Percentiles rank a stretch among this genome's conserved stretches.
These are phyloP conservation scores for Drosophila ficusphila DNA, from an alignment of 1,140 invertebrate genomes.

Conservation along the genomic window DNA sequence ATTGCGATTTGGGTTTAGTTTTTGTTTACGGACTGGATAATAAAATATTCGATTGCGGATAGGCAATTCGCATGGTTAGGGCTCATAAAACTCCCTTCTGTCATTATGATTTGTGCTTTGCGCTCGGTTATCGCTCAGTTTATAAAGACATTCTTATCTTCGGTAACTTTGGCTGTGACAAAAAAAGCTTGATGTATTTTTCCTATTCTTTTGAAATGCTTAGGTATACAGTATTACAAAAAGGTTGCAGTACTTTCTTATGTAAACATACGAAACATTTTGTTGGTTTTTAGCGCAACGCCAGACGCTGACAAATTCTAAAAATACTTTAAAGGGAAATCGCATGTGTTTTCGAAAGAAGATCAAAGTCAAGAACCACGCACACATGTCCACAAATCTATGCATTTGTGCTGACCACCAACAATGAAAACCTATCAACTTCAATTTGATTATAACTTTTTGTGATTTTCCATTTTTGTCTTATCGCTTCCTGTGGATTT, in stretches of 20 bases:
- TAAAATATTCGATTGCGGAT: constrained; percentile 13
- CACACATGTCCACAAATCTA: background rate
- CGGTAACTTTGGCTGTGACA: constrained; percentile 1
- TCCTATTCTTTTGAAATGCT: background rate
- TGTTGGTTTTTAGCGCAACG: background rate
- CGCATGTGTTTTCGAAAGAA: constrained; percentile 5
- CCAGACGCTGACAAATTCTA: background rate
- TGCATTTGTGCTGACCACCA: constrained; percentile 16
- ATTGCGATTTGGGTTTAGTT: constrained; percentile 9
- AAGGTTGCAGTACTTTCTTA: background rate
- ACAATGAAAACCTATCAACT: background rate
- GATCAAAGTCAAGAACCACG: constrained; percentile 3
- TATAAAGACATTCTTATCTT: constrained; percentile 16
- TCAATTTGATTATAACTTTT: background rate
- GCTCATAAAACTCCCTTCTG: constrained; percentile 25
- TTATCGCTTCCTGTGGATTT: constrained; percentile 6
- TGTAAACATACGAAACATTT: constrained; percentile 8
- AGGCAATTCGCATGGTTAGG: constrained; percentile 18
- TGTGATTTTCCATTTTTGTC: background rate
- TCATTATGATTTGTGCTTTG: constrained; percentile 28
- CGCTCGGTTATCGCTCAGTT: constrained; percentile 23
- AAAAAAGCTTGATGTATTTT: background rate
- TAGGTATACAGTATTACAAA: background rate
- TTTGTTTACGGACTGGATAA: constrained; percentile 3
- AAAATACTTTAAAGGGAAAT: constrained; percentile 11